Conservation (phyloP, 2,113 vertebrate genomes). For the Ceyx melanurus region DNA sequence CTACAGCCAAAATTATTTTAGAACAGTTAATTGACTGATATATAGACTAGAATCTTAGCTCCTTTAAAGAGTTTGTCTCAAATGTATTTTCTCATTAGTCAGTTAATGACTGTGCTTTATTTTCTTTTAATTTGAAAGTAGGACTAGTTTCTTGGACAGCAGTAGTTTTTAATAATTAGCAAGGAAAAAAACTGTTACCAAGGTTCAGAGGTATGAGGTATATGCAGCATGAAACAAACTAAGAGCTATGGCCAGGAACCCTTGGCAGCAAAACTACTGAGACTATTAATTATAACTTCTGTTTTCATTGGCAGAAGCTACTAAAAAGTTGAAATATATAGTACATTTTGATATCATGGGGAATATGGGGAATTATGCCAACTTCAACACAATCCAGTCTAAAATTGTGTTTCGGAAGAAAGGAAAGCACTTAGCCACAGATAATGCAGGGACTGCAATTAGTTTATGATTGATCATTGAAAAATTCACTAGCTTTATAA, state of each 20-base stretch:
- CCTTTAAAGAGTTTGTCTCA: background rate
- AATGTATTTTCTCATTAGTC: background rate
- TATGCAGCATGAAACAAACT: constrained; percentile 51
- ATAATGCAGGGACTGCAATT: background rate
- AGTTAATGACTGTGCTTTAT: background rate
- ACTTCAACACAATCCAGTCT: constrained; percentile 25
- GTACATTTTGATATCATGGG: constrained; percentile 25
- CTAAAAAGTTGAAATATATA: constrained; percentile 54
- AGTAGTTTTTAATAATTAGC: background rate
- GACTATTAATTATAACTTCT: constrained; percentile 65
- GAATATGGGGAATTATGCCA: constrained; percentile 20
- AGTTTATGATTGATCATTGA: background rate
- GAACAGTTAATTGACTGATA: background rate
- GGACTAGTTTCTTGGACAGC: background rate
- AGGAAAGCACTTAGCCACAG: constrained; percentile 26
- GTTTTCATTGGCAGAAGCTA: constrained; percentile 56
- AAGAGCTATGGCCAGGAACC: constrained; percentile 24
- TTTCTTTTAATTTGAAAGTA: background rate
- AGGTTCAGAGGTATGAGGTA: constrained; percentile 28
- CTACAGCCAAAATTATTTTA: background rate
- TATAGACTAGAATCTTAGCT: background rate
- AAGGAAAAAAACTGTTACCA: constrained; percentile 6
- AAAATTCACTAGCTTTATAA: background rate
- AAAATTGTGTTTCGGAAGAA: constrained; percentile 34
- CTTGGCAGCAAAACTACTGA: constrained; percentile 61